Evolutionary conservation across 2,797 vertebrate genomes (phyloP).

Genomic region (Labeo calbasu): DNA sequence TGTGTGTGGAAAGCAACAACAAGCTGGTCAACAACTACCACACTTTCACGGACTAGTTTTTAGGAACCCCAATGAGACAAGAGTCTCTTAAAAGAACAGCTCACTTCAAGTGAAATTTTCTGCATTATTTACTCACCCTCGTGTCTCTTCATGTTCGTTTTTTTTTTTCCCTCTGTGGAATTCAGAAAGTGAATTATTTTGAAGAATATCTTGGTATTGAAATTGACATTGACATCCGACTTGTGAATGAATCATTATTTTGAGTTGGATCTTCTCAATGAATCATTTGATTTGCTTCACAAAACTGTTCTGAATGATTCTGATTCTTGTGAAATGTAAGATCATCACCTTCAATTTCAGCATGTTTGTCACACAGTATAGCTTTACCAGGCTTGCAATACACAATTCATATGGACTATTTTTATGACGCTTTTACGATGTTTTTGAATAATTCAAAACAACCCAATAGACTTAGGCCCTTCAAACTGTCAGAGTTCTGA

Average conservation of each 20-base stretch:
- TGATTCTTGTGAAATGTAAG: neutral
- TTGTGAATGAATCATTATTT: neutral
- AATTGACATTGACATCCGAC: neutral
- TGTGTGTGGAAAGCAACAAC: conserved; percentile 35
- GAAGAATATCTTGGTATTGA: neutral
- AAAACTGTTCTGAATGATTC: neutral
- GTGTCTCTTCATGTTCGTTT: neutral
- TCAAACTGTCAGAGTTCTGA: neutral
- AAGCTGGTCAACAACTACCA: conserved; percentile 43
- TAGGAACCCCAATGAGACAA: conserved; percentile 26
- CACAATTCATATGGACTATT: neutral
- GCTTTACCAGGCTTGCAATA: neutral
- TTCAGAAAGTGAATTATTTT: neutral
- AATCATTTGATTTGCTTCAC: neutral
- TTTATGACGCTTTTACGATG: neutral
- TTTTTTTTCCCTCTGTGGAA: neutral
- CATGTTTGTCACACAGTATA: neutral
- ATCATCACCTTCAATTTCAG: neutral
- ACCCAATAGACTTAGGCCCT: neutral
- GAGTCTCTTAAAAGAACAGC: conserved; percentile 22
- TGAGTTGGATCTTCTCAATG: neutral
- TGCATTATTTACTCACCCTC: conserved; percentile 5
- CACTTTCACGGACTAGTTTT: conserved; percentile 29
- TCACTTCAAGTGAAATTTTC: neutral
- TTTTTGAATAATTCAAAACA: conserved; percentile 5